These are phyloP conservation scores for Pocillopora meandrina DNA, from an alignment of 92 coral and sea anemone species.

Conservation along the genomic window DNA sequence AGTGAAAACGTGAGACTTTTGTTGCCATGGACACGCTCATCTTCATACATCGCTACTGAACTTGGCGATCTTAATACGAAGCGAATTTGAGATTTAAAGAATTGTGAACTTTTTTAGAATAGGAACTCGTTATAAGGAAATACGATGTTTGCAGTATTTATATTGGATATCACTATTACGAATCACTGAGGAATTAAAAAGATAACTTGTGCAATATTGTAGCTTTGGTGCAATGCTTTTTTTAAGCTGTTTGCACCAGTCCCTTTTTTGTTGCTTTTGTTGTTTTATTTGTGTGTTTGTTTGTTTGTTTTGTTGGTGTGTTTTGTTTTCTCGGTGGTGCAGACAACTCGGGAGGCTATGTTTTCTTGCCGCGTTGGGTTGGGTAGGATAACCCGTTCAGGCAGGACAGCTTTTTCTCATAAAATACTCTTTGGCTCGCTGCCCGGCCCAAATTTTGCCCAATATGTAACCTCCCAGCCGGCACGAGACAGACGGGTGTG, in stretches of 20 bases:
- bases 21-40: slow-evolving; percentile 18
- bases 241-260: neutral
- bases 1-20: slow-evolving; percentile 5
- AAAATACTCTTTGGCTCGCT: too few species aligned
- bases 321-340: too few species aligned
- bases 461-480: too few species aligned
- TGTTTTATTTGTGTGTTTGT: neutral
- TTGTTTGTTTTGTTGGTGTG: too few species aligned
- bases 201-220: slow-evolving; percentile 33
- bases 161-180: slow-evolving; percentile 35
- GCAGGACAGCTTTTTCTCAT: too few species aligned
- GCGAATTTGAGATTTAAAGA: slow-evolving; percentile 30
- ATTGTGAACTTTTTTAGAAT: slow-evolving; percentile 44
- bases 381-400: neutral
- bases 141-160: slow-evolving; percentile 46
- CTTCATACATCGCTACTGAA: slow-evolving; percentile 10
- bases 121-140: slow-evolving; percentile 38
- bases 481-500: too few species aligned
- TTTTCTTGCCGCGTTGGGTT: neutral
- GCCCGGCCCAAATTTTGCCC: too few species aligned
- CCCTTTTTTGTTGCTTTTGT: neutral
- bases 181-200: slow-evolving; percentile 29
- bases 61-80: slow-evolving; percentile 11
- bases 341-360: neutral
- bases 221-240: neutral